Evolutionary conservation across 2,113 vertebrate species (phyloP).

Genomic region (Mellivora capensis): DNA sequence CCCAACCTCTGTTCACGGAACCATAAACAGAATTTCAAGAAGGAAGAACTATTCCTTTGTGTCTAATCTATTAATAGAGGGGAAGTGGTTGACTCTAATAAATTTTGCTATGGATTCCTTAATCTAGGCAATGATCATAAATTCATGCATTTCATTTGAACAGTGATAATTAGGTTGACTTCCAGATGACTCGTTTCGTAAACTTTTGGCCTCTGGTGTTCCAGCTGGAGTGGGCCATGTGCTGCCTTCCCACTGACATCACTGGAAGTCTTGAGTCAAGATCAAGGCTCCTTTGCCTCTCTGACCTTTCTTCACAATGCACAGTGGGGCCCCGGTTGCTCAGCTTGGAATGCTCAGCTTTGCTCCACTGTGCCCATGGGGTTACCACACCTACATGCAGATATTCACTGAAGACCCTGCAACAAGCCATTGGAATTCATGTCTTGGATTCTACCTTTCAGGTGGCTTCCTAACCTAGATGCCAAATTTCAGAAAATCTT

Average conservation of each 20-base stretch:
- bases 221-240: slow-evolving; percentile 25
- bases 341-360: slow-evolving; percentile 27
- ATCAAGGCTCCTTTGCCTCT: slow-evolving; percentile 47
- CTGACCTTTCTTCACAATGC: slow-evolving; percentile 66
- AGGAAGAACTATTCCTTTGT: not conserved
- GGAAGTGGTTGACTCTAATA: not conserved
- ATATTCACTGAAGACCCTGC: not conserved
- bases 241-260: slow-evolving; percentile 57
- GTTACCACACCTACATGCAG: not conserved
- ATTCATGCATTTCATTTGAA: slow-evolving; percentile 40
- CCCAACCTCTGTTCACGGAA: not conserved
- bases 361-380: not conserved
- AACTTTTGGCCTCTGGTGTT: not conserved
- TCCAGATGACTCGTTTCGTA: slow-evolving; percentile 45
- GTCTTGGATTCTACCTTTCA: not conserved
- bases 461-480: not conserved
- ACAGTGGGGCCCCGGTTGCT: not conserved
- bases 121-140: slow-evolving; percentile 22
- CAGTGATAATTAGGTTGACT: slow-evolving; percentile 31
- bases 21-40: not conserved
- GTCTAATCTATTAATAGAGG: not conserved
- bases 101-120: not conserved
- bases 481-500: slow-evolving; percentile 11
- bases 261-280: slow-evolving; percentile 59
- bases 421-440: not conserved